Conservation (phyloP, 2,888 invertebrate genomes). For the Stomorhina lunata region DNA sequence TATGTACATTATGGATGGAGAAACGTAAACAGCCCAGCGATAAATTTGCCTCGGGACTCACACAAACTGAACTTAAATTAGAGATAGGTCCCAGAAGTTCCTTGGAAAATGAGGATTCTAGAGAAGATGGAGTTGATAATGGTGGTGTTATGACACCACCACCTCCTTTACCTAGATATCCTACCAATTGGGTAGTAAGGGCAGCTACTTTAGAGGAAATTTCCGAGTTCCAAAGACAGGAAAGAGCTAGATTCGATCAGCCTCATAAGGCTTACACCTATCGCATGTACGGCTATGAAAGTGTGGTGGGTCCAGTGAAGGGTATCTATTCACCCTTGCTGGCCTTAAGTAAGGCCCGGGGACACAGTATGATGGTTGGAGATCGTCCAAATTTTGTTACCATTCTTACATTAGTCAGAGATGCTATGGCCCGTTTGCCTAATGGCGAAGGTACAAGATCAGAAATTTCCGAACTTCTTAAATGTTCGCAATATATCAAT, state of each 20-base stretch:
- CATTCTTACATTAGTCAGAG: slow-evolving; percentile 93
- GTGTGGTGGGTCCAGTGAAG: slow-evolving; percentile 90
- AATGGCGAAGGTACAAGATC: slow-evolving; percentile 95
- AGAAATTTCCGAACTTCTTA: slow-evolving; percentile 93
- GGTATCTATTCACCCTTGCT: slow-evolving; percentile 87
- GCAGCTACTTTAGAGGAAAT: slow-evolving; percentile 89
- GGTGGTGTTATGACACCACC: slow-evolving; percentile 73
- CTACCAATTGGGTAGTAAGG: slow-evolving; percentile 91
- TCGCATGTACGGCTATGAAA: slow-evolving; percentile 91
- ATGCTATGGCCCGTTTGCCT: slow-evolving; percentile 95
- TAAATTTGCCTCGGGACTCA: not conserved
- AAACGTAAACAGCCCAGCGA: slow-evolving; percentile 81
- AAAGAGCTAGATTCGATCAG: slow-evolving; percentile 90
- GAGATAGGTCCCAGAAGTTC: slow-evolving; percentile 76
- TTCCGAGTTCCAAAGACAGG: slow-evolving; percentile 88
- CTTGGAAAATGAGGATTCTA: slow-evolving; percentile 72
- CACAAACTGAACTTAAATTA: slow-evolving; percentile 66
- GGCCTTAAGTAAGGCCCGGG: slow-evolving; percentile 85
- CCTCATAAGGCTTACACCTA: slow-evolving; percentile 96
- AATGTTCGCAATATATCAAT: slow-evolving; percentile 85
- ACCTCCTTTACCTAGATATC: slow-evolving; percentile 84
- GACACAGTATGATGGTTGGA: slow-evolving; percentile 90
- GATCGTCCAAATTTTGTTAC: slow-evolving; percentile 95
- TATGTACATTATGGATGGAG: slow-evolving; percentile 90
- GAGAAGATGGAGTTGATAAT: slow-evolving; percentile 37